Conservation (phyloP, 2,888 invertebrate genomes). For the Andrena chrysosceles region DNA sequence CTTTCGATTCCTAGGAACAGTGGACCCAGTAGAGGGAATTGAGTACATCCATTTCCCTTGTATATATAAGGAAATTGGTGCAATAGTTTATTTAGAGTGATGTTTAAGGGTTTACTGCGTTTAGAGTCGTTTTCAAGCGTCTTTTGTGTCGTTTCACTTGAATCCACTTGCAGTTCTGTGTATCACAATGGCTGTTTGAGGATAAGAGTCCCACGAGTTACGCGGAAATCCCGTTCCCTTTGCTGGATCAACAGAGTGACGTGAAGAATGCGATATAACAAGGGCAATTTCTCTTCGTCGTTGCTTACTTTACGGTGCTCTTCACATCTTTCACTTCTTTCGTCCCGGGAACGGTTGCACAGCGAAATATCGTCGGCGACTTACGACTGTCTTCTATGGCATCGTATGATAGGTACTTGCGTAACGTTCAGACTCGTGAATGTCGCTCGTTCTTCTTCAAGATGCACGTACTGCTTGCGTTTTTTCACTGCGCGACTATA, state of each 20-base stretch:
- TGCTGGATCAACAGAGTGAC: constrained; percentile 39
- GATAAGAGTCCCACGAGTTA: neutral
- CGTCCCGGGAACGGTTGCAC: constrained; percentile 2
- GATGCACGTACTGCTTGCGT: constrained; percentile 19
- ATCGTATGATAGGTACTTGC: constrained; percentile 29
- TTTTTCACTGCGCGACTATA: neutral
- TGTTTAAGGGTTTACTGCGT: too few relatives aligned
- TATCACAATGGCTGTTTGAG: neutral
- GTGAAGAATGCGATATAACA: constrained; percentile 39
- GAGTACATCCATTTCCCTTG: too few relatives aligned
- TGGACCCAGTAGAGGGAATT: too few relatives aligned
- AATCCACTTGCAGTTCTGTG: neutral
- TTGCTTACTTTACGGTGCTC: constrained; percentile 23
- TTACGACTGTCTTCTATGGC: constrained; percentile 25
- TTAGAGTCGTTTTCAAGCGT: too few relatives aligned
- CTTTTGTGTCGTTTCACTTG: too few relatives aligned
- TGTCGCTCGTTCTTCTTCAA: constrained; percentile 14
- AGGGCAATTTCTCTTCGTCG: constrained; percentile 49
- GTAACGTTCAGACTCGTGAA: constrained; percentile 43
- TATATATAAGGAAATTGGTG: too few relatives aligned
- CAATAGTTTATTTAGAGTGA: too few relatives aligned
- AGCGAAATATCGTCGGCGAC: constrained; percentile 22
- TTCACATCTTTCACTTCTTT: neutral
- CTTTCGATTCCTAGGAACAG: too few relatives aligned
- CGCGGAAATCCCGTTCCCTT: constrained; percentile 14